These are phyloP conservation scores for Microplitis deprimator DNA, from an alignment of 2,888 invertebrate species.

Conservation along the genomic window DNA sequence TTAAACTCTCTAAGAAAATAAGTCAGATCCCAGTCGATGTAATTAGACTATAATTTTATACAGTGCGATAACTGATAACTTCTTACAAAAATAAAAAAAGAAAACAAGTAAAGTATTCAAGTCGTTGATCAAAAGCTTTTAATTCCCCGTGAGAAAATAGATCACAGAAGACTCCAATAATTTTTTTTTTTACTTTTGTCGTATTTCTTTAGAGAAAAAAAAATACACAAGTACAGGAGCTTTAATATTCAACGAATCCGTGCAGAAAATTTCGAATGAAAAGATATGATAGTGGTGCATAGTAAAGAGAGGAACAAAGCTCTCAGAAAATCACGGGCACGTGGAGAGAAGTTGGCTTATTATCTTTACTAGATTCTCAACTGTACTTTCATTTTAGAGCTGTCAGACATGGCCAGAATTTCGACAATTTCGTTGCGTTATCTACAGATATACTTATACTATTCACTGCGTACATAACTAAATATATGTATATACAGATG, in stretches of 20 bases:
- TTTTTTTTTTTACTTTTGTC: neutral
- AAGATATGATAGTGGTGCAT: neutral
- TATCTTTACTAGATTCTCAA: neutral
- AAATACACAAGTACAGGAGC: neutral
- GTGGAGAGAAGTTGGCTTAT: constrained; percentile 6
- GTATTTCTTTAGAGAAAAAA: neutral
- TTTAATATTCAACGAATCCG: neutral
- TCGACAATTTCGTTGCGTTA: constrained; percentile 7
- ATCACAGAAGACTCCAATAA: neutral
- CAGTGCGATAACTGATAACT: neutral
- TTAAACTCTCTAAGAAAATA: neutral
- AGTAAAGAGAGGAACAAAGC: neutral
- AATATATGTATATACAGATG: neutral
- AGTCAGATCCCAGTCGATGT: neutral
- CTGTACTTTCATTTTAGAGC: neutral
- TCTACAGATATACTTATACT: neutral
- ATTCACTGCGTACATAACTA: neutral
- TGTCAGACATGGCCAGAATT: constrained; percentile 8
- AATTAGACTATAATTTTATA: constrained; percentile 6
- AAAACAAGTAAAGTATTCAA: neutral
- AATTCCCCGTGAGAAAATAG: neutral
- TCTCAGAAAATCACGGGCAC: neutral
- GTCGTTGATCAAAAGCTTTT: neutral
- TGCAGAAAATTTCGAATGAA: neutral
- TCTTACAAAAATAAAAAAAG: neutral